Evolutionary conservation across 2,797 vertebrate genomes (phyloP).

Genomic region (Thunnus albacares): DNA sequence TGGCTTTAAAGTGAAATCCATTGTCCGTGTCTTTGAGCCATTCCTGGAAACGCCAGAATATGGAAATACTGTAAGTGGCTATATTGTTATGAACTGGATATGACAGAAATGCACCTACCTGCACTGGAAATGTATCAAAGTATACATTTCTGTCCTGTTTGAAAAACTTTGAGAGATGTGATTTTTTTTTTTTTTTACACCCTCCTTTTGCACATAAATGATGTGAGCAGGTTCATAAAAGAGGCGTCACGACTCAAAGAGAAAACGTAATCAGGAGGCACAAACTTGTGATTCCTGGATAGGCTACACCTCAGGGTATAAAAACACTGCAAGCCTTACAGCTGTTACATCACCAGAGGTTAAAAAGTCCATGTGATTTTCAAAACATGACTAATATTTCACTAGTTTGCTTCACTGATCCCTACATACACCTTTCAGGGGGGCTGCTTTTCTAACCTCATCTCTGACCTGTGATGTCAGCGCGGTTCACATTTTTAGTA

Average conservation of each 20-base stretch:
- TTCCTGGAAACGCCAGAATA: slow-evolving; percentile 9
- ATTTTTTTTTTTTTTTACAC: background rate
- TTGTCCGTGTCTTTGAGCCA: background rate
- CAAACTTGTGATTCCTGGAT: background rate
- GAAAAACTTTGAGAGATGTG: background rate
- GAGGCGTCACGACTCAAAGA: background rate
- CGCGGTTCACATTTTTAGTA: no score
- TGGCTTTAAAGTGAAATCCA: slow-evolving; percentile 14
- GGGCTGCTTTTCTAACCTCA: background rate
- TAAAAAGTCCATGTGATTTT: background rate
- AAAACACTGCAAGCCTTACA: background rate
- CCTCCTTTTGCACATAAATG: no score
- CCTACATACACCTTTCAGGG: background rate
- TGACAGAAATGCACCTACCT: background rate
- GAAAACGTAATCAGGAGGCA: background rate
- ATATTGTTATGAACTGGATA: background rate
- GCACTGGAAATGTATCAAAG: background rate
- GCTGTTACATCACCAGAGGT: slow-evolving; percentile 10
- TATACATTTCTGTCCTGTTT: no score
- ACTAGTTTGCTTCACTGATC: background rate
- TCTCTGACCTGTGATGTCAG: background rate
- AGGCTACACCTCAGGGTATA: background rate
- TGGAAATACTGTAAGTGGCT: background rate
- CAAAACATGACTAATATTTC: background rate
- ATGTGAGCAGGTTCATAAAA: background rate